Conservation (phyloP, 2,113 vertebrate species). For the Caretta caretta region DNA sequence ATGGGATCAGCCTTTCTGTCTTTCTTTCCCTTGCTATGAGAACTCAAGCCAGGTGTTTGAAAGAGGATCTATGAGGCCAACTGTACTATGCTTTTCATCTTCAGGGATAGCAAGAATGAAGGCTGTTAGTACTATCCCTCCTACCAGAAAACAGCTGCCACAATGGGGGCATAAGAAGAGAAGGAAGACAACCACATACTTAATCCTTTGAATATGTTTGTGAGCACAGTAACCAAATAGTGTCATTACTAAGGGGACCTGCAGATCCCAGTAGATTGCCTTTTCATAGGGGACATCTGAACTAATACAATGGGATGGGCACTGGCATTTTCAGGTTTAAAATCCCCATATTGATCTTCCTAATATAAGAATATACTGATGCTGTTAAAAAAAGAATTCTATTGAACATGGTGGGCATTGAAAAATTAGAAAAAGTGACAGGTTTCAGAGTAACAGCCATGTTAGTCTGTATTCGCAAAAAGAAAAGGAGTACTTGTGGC, state of each 20-base stretch:
- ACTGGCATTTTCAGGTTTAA: not conserved
- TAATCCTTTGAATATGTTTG: not conserved
- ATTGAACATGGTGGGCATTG: not conserved
- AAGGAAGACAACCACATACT: not conserved
- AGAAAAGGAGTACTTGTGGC: too few species aligned
- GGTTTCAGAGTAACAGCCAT: too few species aligned
- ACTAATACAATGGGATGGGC: not conserved
- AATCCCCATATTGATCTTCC: not conserved
- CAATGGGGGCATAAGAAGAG: not conserved
- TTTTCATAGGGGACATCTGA: not conserved
- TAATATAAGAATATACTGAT: not conserved
- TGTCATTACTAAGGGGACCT: not conserved
- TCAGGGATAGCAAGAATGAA: not conserved
- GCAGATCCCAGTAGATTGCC: not conserved
- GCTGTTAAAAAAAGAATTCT: not conserved
- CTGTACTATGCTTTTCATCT: not conserved
- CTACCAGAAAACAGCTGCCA: not conserved
- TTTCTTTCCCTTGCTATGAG: not conserved
- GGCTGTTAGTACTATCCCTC: not conserved
- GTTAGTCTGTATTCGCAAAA: too few species aligned
- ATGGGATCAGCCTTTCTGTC: not conserved
- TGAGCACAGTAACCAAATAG: not conserved
- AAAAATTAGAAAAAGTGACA: not conserved
- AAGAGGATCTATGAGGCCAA: not conserved
- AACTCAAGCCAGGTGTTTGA: not conserved